Base-by-base conservation (phyloP, 1,140 invertebrate species). In the Holotrichia oblita region DNA sequence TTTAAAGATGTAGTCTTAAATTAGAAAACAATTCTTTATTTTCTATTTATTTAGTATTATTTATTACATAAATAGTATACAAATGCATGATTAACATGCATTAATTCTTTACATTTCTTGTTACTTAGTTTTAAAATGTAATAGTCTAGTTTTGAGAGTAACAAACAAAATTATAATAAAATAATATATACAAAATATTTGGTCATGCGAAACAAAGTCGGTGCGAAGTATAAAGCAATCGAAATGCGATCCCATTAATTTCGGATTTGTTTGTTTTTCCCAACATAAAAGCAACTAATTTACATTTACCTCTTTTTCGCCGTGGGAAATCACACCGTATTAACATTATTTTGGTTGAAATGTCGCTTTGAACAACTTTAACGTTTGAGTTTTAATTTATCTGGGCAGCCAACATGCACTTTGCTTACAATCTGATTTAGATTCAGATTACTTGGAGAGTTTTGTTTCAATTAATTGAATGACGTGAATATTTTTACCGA, bases 311-410 rank as follows among this genome's bases (percentile, higher is more conserved):
- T 55, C 48, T 55, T 55, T 17, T 55, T 55, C 48, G n/a, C 2
- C 48, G n/a, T 55, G 48, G 48, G 14, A 55, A 55, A 55, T 55
- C 48, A 17, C 48, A 55, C 17, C 48, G n/a, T n/a, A 55, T 55
- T 48, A 48, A 48, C 44, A 9, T 48, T 55, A 55, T 55, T 55
- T 55, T 55, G 17, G 48, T n/a, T 17, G n/a, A 55, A 55, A 55
- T 17, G n/a, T 55, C 48, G 48, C 12, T 17, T 55, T 0, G 12
- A 17, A 14, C 48, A 55, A 14, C 14, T 55, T 55, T 14, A 17
- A 55, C 12, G 6, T 17, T 55, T 55, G 48, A 55, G 48, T 10
- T n/a, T 20, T 17, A n/a, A 55, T 55, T 55, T 55, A 17, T 55
- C 48, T 17, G 6, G 48, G 2, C 14, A 2, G 17, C 48, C 48